These are phyloP conservation scores for Platycheirus rosarum DNA, from an alignment of 2,888 invertebrate genomes.

Conservation along the genomic window DNA sequence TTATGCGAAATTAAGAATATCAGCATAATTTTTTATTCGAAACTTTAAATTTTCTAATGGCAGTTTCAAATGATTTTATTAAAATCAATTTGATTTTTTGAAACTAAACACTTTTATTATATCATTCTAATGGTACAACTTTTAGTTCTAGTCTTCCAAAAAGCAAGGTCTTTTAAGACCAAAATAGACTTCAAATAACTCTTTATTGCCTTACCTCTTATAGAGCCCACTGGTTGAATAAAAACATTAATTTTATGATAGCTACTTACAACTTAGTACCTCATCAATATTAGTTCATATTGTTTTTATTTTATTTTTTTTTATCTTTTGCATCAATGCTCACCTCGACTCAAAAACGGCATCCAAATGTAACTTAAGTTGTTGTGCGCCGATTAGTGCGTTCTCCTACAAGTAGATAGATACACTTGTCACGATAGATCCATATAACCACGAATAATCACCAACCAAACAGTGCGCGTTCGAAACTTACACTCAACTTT, in stretches of 20 bases:
- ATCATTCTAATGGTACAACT: too few relatives aligned
- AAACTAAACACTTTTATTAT: too few relatives aligned
- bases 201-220: too few relatives aligned
- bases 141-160: too few relatives aligned
- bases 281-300: constrained; percentile 29
- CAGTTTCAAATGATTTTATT: too few relatives aligned
- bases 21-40: too few relatives aligned
- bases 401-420: constrained; percentile 38
- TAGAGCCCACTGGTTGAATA: constrained; percentile 34
- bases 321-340: constrained; percentile 38
- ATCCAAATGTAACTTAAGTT: constrained; percentile 25
- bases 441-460: constrained; percentile 49
- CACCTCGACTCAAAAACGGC: constrained; percentile 30
- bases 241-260: constrained; percentile 9
- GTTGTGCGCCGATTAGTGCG: constrained; percentile 56
- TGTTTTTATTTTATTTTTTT: not conserved
- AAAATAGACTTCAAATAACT: too few relatives aligned
- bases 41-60: too few relatives aligned
- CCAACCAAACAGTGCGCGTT: constrained; percentile 30
- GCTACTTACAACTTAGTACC: constrained; percentile 8
- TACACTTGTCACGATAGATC: constrained; percentile 63
- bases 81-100: too few relatives aligned
- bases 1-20: too few relatives aligned
- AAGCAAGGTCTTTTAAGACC: too few relatives aligned
- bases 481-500: constrained; percentile 19